Conservation (phyloP, 2,888 invertebrate genomes). For the Ormyrus labotus region DNA sequence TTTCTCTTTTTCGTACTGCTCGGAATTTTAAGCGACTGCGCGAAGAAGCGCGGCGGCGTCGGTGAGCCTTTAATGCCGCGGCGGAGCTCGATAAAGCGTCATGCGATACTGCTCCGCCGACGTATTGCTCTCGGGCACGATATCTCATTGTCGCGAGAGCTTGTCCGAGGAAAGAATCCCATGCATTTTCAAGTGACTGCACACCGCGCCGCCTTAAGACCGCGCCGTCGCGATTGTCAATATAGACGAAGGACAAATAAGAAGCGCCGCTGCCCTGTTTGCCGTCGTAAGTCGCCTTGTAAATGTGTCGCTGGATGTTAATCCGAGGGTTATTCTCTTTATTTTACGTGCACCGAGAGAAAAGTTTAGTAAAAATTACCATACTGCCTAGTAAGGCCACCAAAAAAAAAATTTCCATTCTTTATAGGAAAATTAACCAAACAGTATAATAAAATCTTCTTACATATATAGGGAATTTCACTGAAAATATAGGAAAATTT, state of each 20-base stretch:
- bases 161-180: not conserved
- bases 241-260: conserved; percentile 1
- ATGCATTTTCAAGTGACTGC: conserved; percentile 21
- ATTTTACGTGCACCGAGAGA: no score
- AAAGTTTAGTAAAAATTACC: no score
- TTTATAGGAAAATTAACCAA: no score
- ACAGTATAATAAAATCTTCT: no score
- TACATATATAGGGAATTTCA: no score
- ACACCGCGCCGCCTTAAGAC: not conserved
- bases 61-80: no score
- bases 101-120: not conserved
- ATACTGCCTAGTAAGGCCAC: no score
- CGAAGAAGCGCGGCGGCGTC: not conserved
- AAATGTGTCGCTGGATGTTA: not conserved
- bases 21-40: conserved; percentile 9
- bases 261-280: not conserved
- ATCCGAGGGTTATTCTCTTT: no score
- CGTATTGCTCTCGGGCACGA: conserved; percentile 25
- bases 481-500: no score
- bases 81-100: conserved; percentile 16
- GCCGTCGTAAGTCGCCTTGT: not conserved
- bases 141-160: conserved; percentile 29
- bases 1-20: conserved; percentile 4
- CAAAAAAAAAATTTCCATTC: no score
- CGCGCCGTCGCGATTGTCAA: conserved; percentile 5